Conservation (phyloP, 2,113 vertebrate genomes). For the Microcebus griseorufus region DNA sequence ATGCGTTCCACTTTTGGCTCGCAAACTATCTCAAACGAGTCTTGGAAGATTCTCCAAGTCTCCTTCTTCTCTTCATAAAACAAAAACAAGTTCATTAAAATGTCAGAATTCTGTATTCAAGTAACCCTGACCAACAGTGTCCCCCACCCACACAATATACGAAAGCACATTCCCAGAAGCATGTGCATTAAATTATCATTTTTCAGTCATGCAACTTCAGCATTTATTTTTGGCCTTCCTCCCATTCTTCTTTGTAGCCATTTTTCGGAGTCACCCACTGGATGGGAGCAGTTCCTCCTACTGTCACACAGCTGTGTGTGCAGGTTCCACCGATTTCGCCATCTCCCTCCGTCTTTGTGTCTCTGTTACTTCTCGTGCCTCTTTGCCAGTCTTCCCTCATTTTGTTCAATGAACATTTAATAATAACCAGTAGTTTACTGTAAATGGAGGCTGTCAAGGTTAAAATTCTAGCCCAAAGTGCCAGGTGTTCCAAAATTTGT, state of each 20-base stretch:
- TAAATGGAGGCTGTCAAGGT: slow-evolving; percentile 34
- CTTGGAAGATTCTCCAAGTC: slow-evolving; percentile 63
- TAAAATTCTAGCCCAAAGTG: slow-evolving; percentile 46
- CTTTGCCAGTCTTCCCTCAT: slow-evolving; percentile 39
- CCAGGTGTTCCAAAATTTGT: slow-evolving; percentile 54
- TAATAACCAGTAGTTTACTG: slow-evolving; percentile 39
- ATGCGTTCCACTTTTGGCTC: not conserved
- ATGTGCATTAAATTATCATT: slow-evolving; percentile 75
- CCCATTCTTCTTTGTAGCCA: slow-evolving; percentile 42
- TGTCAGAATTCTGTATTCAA: slow-evolving; percentile 66
- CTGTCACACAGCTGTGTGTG: not conserved
- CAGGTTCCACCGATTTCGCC: not conserved
- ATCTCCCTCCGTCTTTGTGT: not conserved
- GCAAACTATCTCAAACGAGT: slow-evolving; percentile 37
- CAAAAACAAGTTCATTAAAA: slow-evolving; percentile 73
- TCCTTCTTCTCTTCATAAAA: slow-evolving; percentile 62
- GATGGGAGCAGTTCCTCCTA: fast-evolving
- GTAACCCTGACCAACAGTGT: slow-evolving; percentile 55
- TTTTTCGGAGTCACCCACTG: not conserved
- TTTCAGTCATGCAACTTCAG: slow-evolving; percentile 64
- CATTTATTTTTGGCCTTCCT: slow-evolving; percentile 66
- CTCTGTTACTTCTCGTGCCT: not conserved
- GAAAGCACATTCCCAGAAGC: slow-evolving; percentile 69
- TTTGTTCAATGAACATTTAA: slow-evolving; percentile 51
- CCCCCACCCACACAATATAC: slow-evolving; percentile 30